phyloP scores from a whole-genome alignment of 35 echinoderm and acorn worm species.

The Apostichopus japonicus region DNA sequence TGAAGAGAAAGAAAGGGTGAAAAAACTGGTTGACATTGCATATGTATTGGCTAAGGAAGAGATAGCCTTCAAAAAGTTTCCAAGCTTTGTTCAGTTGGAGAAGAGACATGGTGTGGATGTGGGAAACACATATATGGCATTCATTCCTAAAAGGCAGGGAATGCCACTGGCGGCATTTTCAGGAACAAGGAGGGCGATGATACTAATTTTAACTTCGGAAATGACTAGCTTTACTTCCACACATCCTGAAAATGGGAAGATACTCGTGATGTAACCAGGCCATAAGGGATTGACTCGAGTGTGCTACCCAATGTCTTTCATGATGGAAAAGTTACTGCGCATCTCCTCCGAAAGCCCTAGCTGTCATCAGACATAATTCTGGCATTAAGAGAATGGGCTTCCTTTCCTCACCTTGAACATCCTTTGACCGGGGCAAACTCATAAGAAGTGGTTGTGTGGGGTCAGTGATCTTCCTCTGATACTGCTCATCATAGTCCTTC shows the following conservation, averaged over 20 bases:
- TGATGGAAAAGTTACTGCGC: slow-evolving; percentile 75
- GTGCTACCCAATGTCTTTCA: slow-evolving; percentile 84
- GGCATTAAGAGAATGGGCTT: slow-evolving; percentile 71
- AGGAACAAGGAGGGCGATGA: no score
- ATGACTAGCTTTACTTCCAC: background rate
- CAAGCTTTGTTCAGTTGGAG: no score
- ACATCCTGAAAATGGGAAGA: slow-evolving; percentile 30
- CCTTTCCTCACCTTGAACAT: slow-evolving; percentile 18
- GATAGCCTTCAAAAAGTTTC: no score
- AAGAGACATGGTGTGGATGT: no score
- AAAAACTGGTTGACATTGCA: no score
- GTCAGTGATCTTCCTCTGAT: slow-evolving; percentile 61
- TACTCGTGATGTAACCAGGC: no score
- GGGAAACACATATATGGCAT: no score
- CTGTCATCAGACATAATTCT: slow-evolving; percentile 86
- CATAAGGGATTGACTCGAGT: slow-evolving; percentile 80
- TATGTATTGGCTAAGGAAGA: no score
- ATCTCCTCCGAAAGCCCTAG: slow-evolving; percentile 87
- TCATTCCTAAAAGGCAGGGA: no score
- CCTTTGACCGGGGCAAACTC: slow-evolving; percentile 42
- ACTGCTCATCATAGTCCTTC: slow-evolving; percentile 45
- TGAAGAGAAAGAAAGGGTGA: no score
- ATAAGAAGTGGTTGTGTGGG: slow-evolving; percentile 39
- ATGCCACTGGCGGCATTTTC: no score
- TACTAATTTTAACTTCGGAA: background rate